Evolutionary conservation across 2,888 invertebrate genomes (phyloP), one percentile per base, ranked within the genome.

Genomic region (Cephus nigrinus): DNA sequence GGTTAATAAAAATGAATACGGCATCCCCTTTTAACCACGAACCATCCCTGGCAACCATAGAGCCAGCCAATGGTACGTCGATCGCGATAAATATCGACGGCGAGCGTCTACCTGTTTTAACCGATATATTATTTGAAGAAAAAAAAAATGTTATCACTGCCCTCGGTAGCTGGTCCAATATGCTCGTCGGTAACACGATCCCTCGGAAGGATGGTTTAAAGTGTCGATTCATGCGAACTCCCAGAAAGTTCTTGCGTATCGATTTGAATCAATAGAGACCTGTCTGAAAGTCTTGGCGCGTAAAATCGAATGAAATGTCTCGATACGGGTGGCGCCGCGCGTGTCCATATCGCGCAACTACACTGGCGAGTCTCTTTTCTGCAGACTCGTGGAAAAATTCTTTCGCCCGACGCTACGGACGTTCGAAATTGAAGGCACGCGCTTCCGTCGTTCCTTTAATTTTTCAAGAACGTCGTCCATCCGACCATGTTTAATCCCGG

Each of bases 1-100:
- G 91, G 91, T 91, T 91, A 91, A 91, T 91, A 91, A 91, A 91
- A 91, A 91, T 91, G 90, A 91, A 91, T 90, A 89, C 85, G 84
- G 75, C 74, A n/a, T 36, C 30, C 74, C 40, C 55, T 23, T 55
- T 55, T 55, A 55, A 23, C 55, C 55, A 2, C 55, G 55, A 55
- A 55, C 55, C 55, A 55, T 55, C 23, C 23, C 5, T 55, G 23
- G 15, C 9, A 55, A 55, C 55, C 23, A 9, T 55, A 55, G 23
- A 55, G 9, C 9, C 55, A 55, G 55, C 23, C 23, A 55, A 55
- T 55, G 55, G 55, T 23, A 23, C 23, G 55, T 55, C 23, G 55
- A 55, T 55, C 23, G 55, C 55, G 55, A 55, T 55, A 55, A 23
- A 55, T 55, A 55, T 55, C 9, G 55, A 55, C 55, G 9, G 23